Evolutionary conservation across 2,797 vertebrate genomes (phyloP), one percentile per base, ranked within the genome.

Genomic region (Rhinella marina): DNA sequence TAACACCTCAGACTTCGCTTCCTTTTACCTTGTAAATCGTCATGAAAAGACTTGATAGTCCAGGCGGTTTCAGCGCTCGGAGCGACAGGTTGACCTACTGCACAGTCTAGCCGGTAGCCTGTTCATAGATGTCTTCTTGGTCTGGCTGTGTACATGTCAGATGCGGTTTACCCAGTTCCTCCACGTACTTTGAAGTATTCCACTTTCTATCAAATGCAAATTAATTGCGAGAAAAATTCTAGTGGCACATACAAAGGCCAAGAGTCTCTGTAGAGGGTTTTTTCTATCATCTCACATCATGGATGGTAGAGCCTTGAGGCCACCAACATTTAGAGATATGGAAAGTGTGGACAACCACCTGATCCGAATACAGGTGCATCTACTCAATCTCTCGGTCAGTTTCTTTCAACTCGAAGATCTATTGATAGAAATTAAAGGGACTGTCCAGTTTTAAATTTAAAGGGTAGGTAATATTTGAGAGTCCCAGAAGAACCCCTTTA

Each of bases 81-180:
- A 77, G 86, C 61, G 73, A 84, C 52, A 78, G 54, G 23, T 19
- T 88, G 86, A 88, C 81, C 81, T 84, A 84, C 21, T 62, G 9
- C 70, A 25, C 16, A 61, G 48, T 75, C 2, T 21, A n/a, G 23
- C 82, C 56, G 21, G 54, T 8, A 84, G 50, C 61, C 19, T 23
- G 23, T 4, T 48, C 84, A 61, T 27, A 25, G 66, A 84, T 54
- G 75, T 66, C 32, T 77, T 13, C 48, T 61, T 17, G 41, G 57
- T 25, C 32, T 62, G 3, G 16, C 72, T 64, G 32, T 19, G 54
- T 76, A 85, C 54, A 61, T 85, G 72, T 76, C 73, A 75, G 50
- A n/a, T 66, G 4, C 14, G 8, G 12, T 85, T 66, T 66, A 17
- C 59, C 61, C 23, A 6, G 13, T 64, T 32, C n/a, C 13, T 27